Conservation (phyloP, 2,888 invertebrate genomes). For the Busseola fusca region DNA sequence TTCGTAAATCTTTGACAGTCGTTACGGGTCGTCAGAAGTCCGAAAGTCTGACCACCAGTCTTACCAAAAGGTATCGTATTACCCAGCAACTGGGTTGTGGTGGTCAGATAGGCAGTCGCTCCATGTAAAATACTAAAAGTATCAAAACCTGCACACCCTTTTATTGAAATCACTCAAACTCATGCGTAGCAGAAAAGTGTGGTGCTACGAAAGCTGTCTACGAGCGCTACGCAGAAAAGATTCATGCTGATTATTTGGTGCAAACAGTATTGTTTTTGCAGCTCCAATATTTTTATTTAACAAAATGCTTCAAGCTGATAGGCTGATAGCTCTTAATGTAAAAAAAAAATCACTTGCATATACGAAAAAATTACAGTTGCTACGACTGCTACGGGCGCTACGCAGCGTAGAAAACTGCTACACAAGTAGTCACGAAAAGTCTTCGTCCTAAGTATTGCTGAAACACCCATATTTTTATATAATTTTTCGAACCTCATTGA, state of each 20-base stretch:
- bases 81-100: too few species aligned
- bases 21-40: too few species aligned
- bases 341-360: background rate
- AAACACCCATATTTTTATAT: background rate
- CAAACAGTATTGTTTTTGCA: background rate
- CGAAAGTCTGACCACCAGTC: too few species aligned
- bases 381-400: slow-evolving; percentile 32
- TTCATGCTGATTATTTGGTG: background rate
- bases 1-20: too few species aligned
- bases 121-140: too few species aligned
- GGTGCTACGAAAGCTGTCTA: slow-evolving; percentile 28
- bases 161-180: background rate
- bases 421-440: background rate
- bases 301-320: background rate
- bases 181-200: background rate
- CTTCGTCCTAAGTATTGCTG: background rate
- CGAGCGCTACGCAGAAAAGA: slow-evolving; percentile 13
- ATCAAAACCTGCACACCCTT: background rate
- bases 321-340: too few species aligned
- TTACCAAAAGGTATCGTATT: too few species aligned
- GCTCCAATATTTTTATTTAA: background rate
- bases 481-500: background rate
- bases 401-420: slow-evolving; percentile 13
- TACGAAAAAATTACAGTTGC: background rate
- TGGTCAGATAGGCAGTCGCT: too few species aligned